Base-by-base conservation (phyloP, 1,140 invertebrate genomes). In the Pemphigus obesinymphae region DNA sequence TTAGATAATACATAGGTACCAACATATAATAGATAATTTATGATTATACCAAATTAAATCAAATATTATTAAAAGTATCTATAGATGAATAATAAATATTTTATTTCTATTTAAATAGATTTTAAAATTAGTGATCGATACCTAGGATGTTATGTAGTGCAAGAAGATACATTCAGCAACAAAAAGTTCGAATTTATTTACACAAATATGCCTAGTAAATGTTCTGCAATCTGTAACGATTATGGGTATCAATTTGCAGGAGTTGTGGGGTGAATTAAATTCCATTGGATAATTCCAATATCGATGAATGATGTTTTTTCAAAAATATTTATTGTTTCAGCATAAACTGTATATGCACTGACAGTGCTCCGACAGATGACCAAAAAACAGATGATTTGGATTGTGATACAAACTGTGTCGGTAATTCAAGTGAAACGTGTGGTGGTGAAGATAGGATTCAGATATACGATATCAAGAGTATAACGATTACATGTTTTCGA, bases 341-440 rank as follows among this genome's bases (percentile, higher is more conserved):
- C 61, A 90, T 91, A 58, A 96, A 97, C 88, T 98, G 96, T 88
- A 97, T 96, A 88, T 98, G 96, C 90, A 95, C 95, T 50, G 91
- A 93, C 85, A 76, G 82, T 7, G 72, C 72, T 55, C 82, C 84
- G 7, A 48, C 23, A 3, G 37, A 82, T 31, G 91, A 94, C 85
- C 91, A 91, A 10, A 92, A 91, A 82, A 34, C 50, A 31, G 43
- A 50, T 5, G 53, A 82, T 40, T 43, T 55, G 20, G 53, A 82
- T 31, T 96, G 94, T 87, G 93, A 94, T 84, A 94, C 94, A 91
- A 94, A 93, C 86, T 95, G 94, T 85, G 90, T 93, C 45, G 92
- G 90, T 66, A 90, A 94, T 87, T 84, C 88, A 20, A 90, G 90
- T 83, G 87, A 91, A 84, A 90, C 89, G n/a, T 97, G 96, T 89